Evolutionary conservation across 1,140 invertebrate genomes (phyloP), one percentile per base, ranked within the genome.

Genomic region (Drosophila watanabei): DNA sequence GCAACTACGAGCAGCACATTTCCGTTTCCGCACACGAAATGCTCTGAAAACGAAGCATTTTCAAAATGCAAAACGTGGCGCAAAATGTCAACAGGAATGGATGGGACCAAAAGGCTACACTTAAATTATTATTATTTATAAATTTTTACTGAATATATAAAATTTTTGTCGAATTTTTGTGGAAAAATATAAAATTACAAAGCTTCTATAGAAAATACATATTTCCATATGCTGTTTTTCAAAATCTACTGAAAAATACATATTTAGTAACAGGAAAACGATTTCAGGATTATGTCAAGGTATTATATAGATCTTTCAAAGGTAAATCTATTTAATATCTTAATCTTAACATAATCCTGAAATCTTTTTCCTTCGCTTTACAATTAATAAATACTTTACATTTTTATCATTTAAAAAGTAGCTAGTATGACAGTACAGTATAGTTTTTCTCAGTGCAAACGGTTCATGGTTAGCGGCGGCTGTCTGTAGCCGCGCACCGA

Each of bases 1-100:
- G 70, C 65, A 82, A 69, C 82, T 79, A 79, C 39, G 68, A 71
- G 82, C 75, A 86, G 85, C 85, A 88, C 85, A 88, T 88, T 88
- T 88, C 85, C 85, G 85, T 89, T 88, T 88, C 85, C 85, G 85
- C 66, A 88, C 85, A 88, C 85, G 85, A 88, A 88, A 88, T 81
- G 81, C 85, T 87, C 78, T 85, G 69, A 80, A 88, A 85, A 79
- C 85, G 86, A 51, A 89, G 69, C 85, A 88, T 89, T 88, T 88
- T 89, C 85, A 72, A 72, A 89, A 88, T 88, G 85, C 85, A 88
- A 88, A 88, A 88, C 85, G 85, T 88, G 85, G 85, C 70, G 39
- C 85, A 89, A 79, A 88, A 85, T 88, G 85, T 88, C 81, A 88
- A 81, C 85, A 81, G 73, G 58, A 66, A 28, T 48, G 51, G 65